These are phyloP conservation scores for Melipona quadrifasciata DNA, from an alignment of 1,140 invertebrate species.

Conservation along the genomic window DNA sequence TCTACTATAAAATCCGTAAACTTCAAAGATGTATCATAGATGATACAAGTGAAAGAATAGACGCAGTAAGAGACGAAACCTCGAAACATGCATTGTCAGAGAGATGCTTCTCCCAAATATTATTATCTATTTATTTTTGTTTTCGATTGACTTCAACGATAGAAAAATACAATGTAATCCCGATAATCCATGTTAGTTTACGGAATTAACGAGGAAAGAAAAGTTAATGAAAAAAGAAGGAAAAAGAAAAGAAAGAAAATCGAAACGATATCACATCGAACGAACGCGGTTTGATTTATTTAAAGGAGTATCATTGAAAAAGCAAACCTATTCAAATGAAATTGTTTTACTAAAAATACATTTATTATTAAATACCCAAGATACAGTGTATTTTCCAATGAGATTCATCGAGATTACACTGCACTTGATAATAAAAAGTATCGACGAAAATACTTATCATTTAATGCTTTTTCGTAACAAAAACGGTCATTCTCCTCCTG, in stretches of 20 bases:
- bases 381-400: slow-evolving; percentile 14
- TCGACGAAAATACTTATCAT: slow-evolving; percentile 57
- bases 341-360: slow-evolving; percentile 27
- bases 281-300: background rate
- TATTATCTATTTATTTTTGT: slow-evolving; percentile 14
- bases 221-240: background rate
- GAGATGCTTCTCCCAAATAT: slow-evolving; percentile 21
- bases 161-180: slow-evolving; percentile 34
- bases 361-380: slow-evolving; percentile 26
- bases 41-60: slow-evolving; percentile 32
- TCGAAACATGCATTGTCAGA: slow-evolving; percentile 33
- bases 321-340: background rate
- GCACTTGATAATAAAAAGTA: slow-evolving; percentile 53
- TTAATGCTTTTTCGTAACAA: slow-evolving; percentile 59
- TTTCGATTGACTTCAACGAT: slow-evolving; percentile 35
- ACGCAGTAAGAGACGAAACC: slow-evolving; percentile 33
- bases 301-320: background rate
- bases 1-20: slow-evolving; percentile 15
- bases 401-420: slow-evolving; percentile 40
- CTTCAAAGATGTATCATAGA: slow-evolving; percentile 30
- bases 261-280: background rate
- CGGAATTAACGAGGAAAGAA: background rate
- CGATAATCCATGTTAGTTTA: background rate
- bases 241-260: background rate
- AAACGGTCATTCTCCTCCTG: slow-evolving; percentile 54